A percentile compares a stretch with the other conserved stretches of the same genome.
These are phyloP conservation scores for Hypselothyrea guttata DNA, from an alignment of 2,888 invertebrate genomes.

Conservation along the genomic window DNA sequence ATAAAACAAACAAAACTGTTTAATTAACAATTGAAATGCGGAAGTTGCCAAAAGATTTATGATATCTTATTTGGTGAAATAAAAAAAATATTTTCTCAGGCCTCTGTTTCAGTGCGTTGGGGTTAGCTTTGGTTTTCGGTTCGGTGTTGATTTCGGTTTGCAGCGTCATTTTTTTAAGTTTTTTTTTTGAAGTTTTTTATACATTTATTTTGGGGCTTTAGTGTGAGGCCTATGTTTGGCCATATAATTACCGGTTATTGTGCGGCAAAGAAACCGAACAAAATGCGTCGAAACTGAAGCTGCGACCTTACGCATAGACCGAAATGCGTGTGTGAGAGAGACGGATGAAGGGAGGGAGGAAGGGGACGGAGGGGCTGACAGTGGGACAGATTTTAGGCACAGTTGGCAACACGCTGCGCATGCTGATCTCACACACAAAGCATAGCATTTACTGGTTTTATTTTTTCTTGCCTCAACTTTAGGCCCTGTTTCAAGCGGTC, in stretches of 20 bases:
- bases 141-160: slow-evolving; percentile 36
- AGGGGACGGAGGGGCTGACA: slow-evolving; percentile 13
- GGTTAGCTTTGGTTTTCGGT: no score
- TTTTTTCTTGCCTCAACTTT: slow-evolving; percentile 28
- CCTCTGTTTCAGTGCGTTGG: no score
- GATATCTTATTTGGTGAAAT: slow-evolving; percentile 29
- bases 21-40: slow-evolving; percentile 62
- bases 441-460: slow-evolving; percentile 60
- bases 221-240: slow-evolving; percentile 35
- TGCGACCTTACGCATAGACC: slow-evolving; percentile 68
- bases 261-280: slow-evolving; percentile 34
- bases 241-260: slow-evolving; percentile 59
- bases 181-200: no score
- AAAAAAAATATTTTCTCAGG: slow-evolving; percentile 51
- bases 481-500: slow-evolving; percentile 44
- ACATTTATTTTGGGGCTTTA: no score
- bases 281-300: slow-evolving; percentile 62
- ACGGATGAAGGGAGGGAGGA: slow-evolving; percentile 19
- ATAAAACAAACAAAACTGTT: slow-evolving; percentile 16
- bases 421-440: slow-evolving; percentile 63
- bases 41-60: slow-evolving; percentile 66
- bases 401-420: slow-evolving; percentile 57
- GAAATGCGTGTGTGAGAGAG: slow-evolving; percentile 66
- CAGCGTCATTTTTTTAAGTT: slow-evolving; percentile 57
- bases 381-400: slow-evolving; percentile 7